These are phyloP conservation scores for Hypocryptadius cinnamomeus DNA, from an alignment of 2,113 vertebrate genomes.

Conservation along the genomic window DNA sequence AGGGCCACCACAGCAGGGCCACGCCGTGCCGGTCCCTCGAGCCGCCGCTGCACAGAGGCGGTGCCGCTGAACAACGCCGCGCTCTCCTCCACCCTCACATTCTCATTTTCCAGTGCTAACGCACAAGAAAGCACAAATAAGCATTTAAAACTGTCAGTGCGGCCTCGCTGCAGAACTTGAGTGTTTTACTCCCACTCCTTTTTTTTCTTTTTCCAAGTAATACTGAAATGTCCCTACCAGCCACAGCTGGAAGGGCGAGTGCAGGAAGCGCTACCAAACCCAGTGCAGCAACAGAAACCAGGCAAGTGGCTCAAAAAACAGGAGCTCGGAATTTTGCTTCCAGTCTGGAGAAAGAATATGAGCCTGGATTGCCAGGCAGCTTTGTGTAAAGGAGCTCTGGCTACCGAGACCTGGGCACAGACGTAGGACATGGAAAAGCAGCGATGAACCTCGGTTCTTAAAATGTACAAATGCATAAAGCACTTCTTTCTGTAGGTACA, in stretches of 20 bases:
- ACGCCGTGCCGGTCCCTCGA: rapidly evolving
- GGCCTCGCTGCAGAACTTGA: background rate
- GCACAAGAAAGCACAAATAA: background rate
- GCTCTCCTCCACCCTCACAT: background rate
- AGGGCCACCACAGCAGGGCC: background rate
- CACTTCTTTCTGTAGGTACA: slow-evolving; percentile 12
- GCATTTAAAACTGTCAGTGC: background rate
- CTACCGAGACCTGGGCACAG: background rate
- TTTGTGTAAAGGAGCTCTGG: background rate
- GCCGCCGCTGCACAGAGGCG: background rate
- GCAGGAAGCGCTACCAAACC: background rate
- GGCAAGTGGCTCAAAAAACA: background rate
- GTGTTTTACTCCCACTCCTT: background rate
- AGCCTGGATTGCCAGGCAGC: background rate
- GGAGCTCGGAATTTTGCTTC: background rate
- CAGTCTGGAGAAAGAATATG: background rate
- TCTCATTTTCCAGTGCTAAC: background rate
- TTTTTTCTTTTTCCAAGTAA: background rate
- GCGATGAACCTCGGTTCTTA: rapidly evolving
- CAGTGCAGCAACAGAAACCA: background rate
- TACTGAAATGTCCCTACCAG: background rate
- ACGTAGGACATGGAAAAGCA: background rate
- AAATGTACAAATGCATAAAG: background rate
- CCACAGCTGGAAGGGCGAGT: background rate
- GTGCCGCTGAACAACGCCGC: background rate